Conservation (phyloP, 2,888 invertebrate genomes). For the Tortrix viridana region DNA sequence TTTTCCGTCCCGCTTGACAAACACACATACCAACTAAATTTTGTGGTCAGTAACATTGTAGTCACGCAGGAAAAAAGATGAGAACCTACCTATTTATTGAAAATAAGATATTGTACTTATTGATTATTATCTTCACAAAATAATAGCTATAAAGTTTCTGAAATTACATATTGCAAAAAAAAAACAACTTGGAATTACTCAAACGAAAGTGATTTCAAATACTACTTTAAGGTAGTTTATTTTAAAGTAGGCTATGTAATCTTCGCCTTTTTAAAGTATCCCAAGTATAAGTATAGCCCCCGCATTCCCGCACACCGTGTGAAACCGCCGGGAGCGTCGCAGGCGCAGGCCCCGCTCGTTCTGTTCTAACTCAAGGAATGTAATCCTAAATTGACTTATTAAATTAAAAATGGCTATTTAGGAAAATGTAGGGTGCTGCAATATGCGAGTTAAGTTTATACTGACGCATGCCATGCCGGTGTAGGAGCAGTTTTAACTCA, state of each 20-base stretch:
- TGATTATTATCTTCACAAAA: too few species aligned
- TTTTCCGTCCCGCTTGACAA: too few species aligned
- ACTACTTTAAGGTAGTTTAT: too few species aligned
- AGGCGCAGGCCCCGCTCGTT: background rate
- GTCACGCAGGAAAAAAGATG: too few species aligned
- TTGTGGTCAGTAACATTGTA: too few species aligned
- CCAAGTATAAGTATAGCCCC: conserved; percentile 1
- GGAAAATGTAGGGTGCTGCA: conserved; percentile 24
- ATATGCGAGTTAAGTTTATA: conserved; percentile 6
- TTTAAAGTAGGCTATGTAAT: background rate
- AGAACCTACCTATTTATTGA: too few species aligned
- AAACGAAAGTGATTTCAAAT: too few species aligned
- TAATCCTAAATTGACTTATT: conserved; percentile 22
- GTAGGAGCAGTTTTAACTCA: conserved; percentile 2
- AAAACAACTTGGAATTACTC: too few species aligned
- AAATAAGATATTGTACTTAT: too few species aligned
- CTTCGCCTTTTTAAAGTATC: background rate
- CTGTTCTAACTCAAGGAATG: conserved; percentile 14
- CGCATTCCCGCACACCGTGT: conserved; percentile 18
- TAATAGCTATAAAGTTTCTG: too few species aligned
- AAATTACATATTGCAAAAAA: too few species aligned
- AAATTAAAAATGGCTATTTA: conserved; percentile 30
- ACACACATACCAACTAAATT: too few species aligned
- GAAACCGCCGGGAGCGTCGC: conserved; percentile 6
- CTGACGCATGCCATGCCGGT: conserved; percentile 1